A percentile compares a stretch with the other conserved stretches of the same genome.
These are phyloP conservation scores for Synanthedon tipuliformis DNA, from an alignment of 2,888 invertebrate species.

Conservation along the genomic window DNA sequence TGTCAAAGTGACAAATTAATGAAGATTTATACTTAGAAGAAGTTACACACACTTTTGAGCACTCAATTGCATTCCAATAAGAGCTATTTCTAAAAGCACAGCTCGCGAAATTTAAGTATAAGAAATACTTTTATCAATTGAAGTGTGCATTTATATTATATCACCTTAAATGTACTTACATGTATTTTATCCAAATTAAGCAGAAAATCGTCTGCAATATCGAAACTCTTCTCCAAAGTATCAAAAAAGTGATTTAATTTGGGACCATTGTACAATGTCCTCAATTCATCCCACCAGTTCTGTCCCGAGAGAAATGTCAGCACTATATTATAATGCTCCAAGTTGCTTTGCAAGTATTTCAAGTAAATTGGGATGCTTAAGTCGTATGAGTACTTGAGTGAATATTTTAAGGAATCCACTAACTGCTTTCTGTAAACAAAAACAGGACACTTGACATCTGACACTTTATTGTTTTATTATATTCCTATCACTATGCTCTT, in stretches of 20 bases:
- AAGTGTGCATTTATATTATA: not conserved
- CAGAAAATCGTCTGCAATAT: constrained; percentile 41
- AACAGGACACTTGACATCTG: not conserved
- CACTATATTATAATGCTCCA: constrained; percentile 41
- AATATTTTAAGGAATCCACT: constrained; percentile 24
- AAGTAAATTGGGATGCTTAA: constrained; percentile 44
- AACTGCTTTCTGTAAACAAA: constrained; percentile 34
- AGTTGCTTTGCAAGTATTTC: constrained; percentile 45
- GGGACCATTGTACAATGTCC: constrained; percentile 36
- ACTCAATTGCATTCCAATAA: too few relatives aligned
- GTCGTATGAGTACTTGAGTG: constrained; percentile 44
- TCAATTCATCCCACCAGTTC: constrained; percentile 51
- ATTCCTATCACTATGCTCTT: too few relatives aligned
- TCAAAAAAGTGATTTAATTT: constrained; percentile 35
- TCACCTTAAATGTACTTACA: constrained; percentile 28
- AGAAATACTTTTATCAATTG: not conserved
- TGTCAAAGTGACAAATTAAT: constrained; percentile 11
- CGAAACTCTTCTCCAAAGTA: constrained; percentile 39
- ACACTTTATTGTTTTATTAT: too few relatives aligned
- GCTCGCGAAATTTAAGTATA: not conserved
- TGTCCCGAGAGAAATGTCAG: constrained; percentile 42
- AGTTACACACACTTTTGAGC: too few relatives aligned
- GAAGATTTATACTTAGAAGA: accelerated
- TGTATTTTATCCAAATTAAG: constrained; percentile 51
- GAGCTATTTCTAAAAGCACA: too few relatives aligned